These are phyloP conservation scores for Falco concolor DNA, from an alignment of 2,797 vertebrate species.

Conservation along the genomic window DNA sequence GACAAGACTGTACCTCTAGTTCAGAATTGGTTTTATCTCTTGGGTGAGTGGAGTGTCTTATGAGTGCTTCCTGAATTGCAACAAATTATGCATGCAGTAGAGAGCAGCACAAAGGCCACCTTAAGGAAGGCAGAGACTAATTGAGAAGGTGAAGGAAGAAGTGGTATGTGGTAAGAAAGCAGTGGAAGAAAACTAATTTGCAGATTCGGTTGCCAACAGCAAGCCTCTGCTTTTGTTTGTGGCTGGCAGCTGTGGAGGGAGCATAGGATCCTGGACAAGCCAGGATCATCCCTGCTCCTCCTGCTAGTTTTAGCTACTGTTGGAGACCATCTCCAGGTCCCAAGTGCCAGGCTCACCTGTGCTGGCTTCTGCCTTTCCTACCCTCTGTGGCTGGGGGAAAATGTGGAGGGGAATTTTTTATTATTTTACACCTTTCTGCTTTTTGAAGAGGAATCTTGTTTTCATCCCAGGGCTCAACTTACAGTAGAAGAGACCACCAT, in stretches of 20 bases:
- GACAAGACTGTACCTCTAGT: background rate
- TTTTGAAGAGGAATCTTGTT: background rate
- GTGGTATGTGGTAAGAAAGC: background rate
- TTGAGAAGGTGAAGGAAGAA: background rate
- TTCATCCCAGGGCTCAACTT: background rate
- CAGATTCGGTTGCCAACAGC: background rate
- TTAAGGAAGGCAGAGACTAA: background rate
- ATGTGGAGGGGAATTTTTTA: background rate
- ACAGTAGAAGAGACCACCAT: background rate
- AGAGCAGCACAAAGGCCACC: background rate
- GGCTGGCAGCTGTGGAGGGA: background rate
- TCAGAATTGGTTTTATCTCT: background rate
- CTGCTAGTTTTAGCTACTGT: background rate
- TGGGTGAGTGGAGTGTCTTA: background rate
- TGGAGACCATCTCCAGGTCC: rapidly evolving
- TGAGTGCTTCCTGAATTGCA: background rate
- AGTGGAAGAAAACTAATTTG: background rate
- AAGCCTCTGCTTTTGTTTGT: background rate
- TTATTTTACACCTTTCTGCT: background rate
- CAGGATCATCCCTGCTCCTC: background rate
- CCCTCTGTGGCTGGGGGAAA: background rate
- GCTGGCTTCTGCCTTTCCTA: background rate
- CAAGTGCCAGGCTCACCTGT: background rate
- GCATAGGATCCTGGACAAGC: background rate
- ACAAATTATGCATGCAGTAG: background rate